Conservation (phyloP, 2,113 vertebrate species). For the Heloderma charlesbogerti region DNA sequence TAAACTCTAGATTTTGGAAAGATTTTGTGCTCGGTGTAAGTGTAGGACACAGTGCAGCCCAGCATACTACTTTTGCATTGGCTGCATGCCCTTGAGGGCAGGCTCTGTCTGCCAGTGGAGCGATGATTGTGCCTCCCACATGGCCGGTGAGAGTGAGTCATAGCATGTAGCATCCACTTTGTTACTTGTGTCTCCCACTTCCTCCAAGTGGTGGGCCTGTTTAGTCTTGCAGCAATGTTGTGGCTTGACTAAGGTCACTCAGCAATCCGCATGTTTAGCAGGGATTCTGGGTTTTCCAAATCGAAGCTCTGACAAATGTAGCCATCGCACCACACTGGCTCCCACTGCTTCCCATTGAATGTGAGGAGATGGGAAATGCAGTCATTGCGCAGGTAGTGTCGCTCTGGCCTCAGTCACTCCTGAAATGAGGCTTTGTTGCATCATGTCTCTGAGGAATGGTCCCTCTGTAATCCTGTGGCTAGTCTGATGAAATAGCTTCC, state of each 20-base stretch:
- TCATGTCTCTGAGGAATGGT: slow-evolving; percentile 56
- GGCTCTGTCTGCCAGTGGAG: not conserved
- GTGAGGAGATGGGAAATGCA: not conserved
- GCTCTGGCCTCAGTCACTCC: not conserved
- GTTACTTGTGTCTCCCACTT: not conserved
- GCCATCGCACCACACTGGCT: not conserved
- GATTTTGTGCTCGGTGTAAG: not conserved
- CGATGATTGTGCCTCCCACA: not conserved
- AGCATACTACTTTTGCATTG: not conserved
- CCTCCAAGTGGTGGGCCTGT: not conserved
- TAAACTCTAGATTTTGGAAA: not conserved
- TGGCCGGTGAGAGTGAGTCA: not conserved
- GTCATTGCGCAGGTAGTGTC: not conserved
- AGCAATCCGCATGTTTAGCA: not conserved
- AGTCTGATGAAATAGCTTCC: slow-evolving; percentile 60
- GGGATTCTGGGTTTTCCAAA: not conserved
- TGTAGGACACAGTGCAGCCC: not conserved
- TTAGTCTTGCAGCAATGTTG: not conserved
- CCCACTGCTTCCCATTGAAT: not conserved
- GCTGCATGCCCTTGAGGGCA: not conserved
- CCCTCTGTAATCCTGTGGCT: slow-evolving; percentile 19
- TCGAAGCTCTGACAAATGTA: too few species aligned
- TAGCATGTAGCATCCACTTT: not conserved
- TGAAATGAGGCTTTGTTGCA: slow-evolving; percentile 26
- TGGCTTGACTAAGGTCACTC: not conserved